Evolutionary conservation across 2,888 invertebrate species (phyloP).

Genomic region (Polietes domitor): DNA sequence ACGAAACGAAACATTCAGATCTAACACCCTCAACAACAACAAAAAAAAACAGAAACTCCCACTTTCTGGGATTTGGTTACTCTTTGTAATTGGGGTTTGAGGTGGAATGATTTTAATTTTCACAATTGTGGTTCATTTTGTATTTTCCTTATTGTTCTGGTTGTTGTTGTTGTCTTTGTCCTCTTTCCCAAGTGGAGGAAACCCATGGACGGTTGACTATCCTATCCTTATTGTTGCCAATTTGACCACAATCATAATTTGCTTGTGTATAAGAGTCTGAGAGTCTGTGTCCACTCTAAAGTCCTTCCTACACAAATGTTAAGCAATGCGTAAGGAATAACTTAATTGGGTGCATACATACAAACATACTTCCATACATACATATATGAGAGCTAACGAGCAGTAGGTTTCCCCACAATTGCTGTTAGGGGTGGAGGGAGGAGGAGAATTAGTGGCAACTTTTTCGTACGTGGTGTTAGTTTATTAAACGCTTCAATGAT

Average conservation of each 20-base stretch:
- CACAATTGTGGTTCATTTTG: slow-evolving; percentile 15
- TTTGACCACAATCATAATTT: slow-evolving; percentile 59
- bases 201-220: no score
- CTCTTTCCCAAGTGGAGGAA: no score
- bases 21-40: background rate
- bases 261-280: background rate
- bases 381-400: background rate
- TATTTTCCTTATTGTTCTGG: background rate
- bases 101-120: slow-evolving; percentile 28
- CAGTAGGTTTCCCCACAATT: no score
- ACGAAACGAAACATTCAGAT: background rate
- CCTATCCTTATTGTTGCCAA: slow-evolving; percentile 46
- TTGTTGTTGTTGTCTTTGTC: slow-evolving; percentile 24
- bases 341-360: slow-evolving; percentile 53
- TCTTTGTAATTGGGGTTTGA: background rate
- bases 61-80: background rate
- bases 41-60: slow-evolving; percentile 4
- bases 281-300: slow-evolving; percentile 14
- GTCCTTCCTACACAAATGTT: slow-evolving; percentile 53
- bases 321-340: slow-evolving; percentile 60
- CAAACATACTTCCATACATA: background rate
- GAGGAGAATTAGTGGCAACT: background rate
- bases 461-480: slow-evolving; percentile 36
- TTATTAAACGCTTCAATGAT: slow-evolving; percentile 54
- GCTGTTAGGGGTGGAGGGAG: background rate